Conservation (phyloP, 1,140 invertebrate species). For the Patella vulgata region DNA sequence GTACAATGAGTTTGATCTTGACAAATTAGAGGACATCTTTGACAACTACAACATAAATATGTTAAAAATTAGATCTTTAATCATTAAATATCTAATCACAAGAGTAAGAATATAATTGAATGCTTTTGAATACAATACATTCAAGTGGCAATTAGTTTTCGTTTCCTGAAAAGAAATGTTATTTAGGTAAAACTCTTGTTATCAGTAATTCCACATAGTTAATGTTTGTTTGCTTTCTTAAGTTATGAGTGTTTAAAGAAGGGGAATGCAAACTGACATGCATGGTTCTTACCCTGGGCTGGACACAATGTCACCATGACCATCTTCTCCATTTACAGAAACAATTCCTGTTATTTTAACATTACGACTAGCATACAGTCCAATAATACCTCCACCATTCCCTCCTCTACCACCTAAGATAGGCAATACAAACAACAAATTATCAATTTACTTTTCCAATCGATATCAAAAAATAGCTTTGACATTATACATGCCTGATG, state of each 20-base stretch:
- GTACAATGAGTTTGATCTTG: constrained; percentile 16
- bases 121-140: no score
- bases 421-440: no score
- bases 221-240: no score
- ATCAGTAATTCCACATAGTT: no score
- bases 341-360: constrained; percentile 42
- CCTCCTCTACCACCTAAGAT: constrained; percentile 50
- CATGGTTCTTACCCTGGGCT: constrained; percentile 5
- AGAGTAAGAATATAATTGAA: no score
- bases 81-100: no score
- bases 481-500: no score
- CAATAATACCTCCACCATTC: constrained; percentile 45
- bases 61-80: background rate
- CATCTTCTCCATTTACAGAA: constrained; percentile 36
- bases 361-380: constrained; percentile 29
- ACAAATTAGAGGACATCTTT: constrained; percentile 39
- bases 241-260: no score
- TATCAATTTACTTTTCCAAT: background rate
- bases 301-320: constrained; percentile 36
- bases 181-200: no score
- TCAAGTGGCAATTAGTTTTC: no score
- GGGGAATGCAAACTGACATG: background rate
- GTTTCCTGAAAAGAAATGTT: no score
- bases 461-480: background rate
- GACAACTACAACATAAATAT: constrained; percentile 33